Percentiles rank a stretch among this genome's conserved stretches.
Evolutionary conservation across 2,888 invertebrate species (phyloP).

Genomic region (Drosophila hamatofila): DNA sequence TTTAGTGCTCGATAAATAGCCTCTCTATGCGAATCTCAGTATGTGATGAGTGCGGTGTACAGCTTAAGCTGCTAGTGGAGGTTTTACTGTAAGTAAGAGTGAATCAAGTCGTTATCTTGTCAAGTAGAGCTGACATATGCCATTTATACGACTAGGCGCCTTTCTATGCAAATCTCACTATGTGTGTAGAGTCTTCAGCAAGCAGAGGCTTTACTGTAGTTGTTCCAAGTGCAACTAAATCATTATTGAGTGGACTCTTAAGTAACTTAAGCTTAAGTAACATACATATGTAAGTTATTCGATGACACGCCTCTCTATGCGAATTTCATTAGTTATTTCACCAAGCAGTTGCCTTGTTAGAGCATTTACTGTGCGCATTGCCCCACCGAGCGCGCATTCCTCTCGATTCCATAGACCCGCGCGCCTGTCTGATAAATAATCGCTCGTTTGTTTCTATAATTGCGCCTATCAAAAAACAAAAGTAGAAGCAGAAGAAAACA

Average conservation of each 20-base stretch:
- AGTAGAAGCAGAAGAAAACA: slow-evolving; percentile 6
- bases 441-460: slow-evolving; percentile 36
- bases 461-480: slow-evolving; percentile 23
- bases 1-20: no score
- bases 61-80: not conserved
- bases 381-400: not conserved
- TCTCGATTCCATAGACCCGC: not conserved
- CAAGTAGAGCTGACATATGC: no score
- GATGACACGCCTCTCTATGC: not conserved
- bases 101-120: no score
- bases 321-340: not conserved
- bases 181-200: no score
- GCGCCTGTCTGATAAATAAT: slow-evolving; percentile 38
- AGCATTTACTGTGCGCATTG: not conserved
- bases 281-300: not conserved
- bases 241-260: no score
- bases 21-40: slow-evolving; percentile 1
- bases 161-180: slow-evolving; percentile 3
- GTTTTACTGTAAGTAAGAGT: no score
- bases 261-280: no score
- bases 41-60: not conserved
- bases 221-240: not conserved
- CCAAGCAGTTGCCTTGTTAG: not conserved
- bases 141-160: no score
- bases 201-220: not conserved